Percentiles rank a stretch among this genome's conserved stretches.
These are phyloP conservation scores for Ceratosolen fusciceps DNA, from an alignment of 1,140 invertebrate genomes.

Conservation along the genomic window DNA sequence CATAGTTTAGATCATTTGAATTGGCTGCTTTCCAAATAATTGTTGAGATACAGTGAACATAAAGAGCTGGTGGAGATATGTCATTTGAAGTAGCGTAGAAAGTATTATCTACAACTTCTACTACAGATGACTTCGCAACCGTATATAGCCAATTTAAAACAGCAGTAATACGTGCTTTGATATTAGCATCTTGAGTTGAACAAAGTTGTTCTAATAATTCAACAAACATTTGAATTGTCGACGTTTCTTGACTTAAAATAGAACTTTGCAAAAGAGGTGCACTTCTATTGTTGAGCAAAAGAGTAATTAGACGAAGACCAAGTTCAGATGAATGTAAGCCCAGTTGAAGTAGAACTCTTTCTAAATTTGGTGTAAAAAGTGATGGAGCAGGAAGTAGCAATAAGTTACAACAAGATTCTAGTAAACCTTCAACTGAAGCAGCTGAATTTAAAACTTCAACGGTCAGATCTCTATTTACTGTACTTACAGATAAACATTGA, in stretches of 20 bases:
- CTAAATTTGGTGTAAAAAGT: slow-evolving; percentile 76
- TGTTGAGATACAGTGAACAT: slow-evolving; percentile 81
- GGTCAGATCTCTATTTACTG: slow-evolving; percentile 66
- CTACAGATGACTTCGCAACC: slow-evolving; percentile 67
- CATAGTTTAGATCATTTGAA: slow-evolving; percentile 73
- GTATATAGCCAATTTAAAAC: slow-evolving; percentile 77
- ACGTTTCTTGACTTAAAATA: slow-evolving; percentile 63
- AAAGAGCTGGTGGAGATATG: slow-evolving; percentile 71
- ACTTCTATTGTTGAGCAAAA: slow-evolving; percentile 74
- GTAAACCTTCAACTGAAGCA: slow-evolving; percentile 77
- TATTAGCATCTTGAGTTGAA: slow-evolving; percentile 72
- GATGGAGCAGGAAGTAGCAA: slow-evolving; percentile 79
- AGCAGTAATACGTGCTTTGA: slow-evolving; percentile 71
- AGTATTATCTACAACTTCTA: slow-evolving; percentile 53
- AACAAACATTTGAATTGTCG: slow-evolving; percentile 80
- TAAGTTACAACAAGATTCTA: slow-evolving; percentile 82
- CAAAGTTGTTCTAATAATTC: slow-evolving; percentile 86
- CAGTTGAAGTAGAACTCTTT: slow-evolving; percentile 76
- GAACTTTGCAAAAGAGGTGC: slow-evolving; percentile 63
- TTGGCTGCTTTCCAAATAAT: slow-evolving; percentile 86
- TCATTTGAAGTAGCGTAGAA: slow-evolving; percentile 14
- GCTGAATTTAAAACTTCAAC: slow-evolving; percentile 75
- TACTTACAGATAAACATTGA: slow-evolving; percentile 76
- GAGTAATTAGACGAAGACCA: slow-evolving; percentile 74
- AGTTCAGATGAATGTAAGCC: slow-evolving; percentile 75